phyloP scores from a whole-genome alignment of 2,113 vertebrate species.

The human region DNA sequence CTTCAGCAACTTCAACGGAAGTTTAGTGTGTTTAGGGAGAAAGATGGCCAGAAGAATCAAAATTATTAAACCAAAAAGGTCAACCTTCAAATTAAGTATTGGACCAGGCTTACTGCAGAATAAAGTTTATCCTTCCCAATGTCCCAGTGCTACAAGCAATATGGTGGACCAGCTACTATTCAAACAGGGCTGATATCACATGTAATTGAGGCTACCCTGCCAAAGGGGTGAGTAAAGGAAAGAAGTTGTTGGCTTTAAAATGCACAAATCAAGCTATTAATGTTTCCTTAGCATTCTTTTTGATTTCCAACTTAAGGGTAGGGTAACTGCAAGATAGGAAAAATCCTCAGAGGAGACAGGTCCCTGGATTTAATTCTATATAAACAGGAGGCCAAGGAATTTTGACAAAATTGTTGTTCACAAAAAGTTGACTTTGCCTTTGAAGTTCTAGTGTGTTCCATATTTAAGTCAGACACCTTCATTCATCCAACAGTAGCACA shows the following conservation, averaged over 20 bases:
- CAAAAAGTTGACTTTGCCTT: slow-evolving; percentile 52
- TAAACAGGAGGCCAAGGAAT: slow-evolving; percentile 54
- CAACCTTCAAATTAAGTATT: slow-evolving; percentile 69
- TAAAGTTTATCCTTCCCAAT: neutral
- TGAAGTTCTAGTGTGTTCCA: slow-evolving; percentile 59
- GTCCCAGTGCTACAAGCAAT: slow-evolving; percentile 34
- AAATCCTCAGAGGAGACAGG: slow-evolving; percentile 59
- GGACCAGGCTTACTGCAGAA: slow-evolving; percentile 26
- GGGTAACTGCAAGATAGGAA: slow-evolving; percentile 68
- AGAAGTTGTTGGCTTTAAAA: slow-evolving; percentile 56
- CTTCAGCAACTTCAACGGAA: slow-evolving; percentile 67
- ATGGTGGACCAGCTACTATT: slow-evolving; percentile 31
- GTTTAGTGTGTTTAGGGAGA: slow-evolving; percentile 64
- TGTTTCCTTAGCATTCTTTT: slow-evolving; percentile 66
- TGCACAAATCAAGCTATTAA: slow-evolving; percentile 46
- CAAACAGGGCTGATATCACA: slow-evolving; percentile 16
- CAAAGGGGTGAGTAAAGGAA: slow-evolving; percentile 45
- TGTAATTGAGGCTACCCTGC: neutral
- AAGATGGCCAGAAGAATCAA: slow-evolving; percentile 71
- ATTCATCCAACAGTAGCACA: slow-evolving; percentile 40
- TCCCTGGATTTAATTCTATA: slow-evolving; percentile 48
- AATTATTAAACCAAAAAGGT: slow-evolving; percentile 73
- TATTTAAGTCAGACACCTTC: slow-evolving; percentile 57
- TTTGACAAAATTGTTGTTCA: slow-evolving; percentile 58
- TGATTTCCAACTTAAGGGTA: slow-evolving; percentile 58